Conservation (phyloP, 2,113 vertebrate species). For the Shinisaurus crocodilurus region DNA sequence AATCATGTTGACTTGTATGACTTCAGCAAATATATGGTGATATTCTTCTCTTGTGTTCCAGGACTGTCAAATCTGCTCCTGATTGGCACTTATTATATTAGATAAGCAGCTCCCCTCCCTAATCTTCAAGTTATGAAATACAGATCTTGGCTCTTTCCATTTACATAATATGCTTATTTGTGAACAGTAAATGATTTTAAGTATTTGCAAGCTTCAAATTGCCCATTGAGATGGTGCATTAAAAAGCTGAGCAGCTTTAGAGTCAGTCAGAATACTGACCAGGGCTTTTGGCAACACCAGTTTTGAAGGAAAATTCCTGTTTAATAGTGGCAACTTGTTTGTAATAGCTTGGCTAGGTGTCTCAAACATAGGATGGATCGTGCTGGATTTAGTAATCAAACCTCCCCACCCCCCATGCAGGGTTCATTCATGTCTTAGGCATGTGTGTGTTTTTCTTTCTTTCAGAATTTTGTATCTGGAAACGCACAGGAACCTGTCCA, state of each 20-base stretch:
- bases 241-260: neutral
- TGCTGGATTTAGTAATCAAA: neutral
- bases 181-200: neutral
- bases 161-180: neutral
- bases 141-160: neutral
- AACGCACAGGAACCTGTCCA: conserved; percentile 82
- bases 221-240: neutral
- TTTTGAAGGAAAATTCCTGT: neutral
- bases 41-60: neutral
- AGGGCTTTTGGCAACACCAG: neutral
- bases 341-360: neutral
- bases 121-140: neutral
- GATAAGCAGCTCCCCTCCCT: neutral
- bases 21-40: neutral
- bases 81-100: neutral
- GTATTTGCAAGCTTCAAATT: neutral
- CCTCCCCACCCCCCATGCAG: conserved; percentile 3
- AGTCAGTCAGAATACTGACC: neutral
- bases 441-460: conserved; percentile 44
- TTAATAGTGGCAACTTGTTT: neutral
- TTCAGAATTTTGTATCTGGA: conserved; percentile 82
- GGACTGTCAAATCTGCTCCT: neutral
- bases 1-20: neutral
- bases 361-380: neutral
- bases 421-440: conserved; percentile 31